phyloP scores from a whole-genome alignment of 2,113 vertebrate species.

The Sinocyclocheilus rhinocerous region DNA sequence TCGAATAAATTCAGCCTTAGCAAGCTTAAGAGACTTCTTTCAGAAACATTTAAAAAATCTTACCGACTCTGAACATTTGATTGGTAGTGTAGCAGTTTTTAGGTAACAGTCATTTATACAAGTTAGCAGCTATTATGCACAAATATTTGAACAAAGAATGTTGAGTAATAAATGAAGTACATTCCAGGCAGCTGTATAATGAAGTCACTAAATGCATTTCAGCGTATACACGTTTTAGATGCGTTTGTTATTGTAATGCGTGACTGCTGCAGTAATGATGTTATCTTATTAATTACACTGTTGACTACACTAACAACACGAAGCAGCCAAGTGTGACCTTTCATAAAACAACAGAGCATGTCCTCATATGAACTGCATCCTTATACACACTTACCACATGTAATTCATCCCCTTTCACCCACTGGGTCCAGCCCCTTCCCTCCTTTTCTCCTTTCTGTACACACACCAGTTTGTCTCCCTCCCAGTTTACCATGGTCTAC shows the following conservation, averaged over 20 bases:
- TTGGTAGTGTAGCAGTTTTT: neutral
- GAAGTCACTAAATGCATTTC: neutral
- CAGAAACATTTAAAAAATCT: neutral
- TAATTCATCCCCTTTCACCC: constrained; percentile 92
- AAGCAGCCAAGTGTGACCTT: constrained; percentile 17
- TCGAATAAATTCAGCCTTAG: neutral
- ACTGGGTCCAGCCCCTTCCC: constrained; percentile 95
- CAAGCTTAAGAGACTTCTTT: neutral
- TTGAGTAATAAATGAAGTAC: neutral
- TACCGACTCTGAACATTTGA: neutral
- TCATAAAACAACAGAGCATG: neutral
- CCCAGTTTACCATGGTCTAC: constrained; percentile 91
- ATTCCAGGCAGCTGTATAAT: neutral
- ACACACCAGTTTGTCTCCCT: constrained; percentile 89
- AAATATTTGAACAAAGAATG: neutral
- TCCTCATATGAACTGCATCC: neutral
- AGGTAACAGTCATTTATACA: neutral
- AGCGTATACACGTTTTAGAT: neutral
- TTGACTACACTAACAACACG: neutral
- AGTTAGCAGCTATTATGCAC: neutral
- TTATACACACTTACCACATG: constrained; percentile 82
- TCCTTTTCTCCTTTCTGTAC: constrained; percentile 95
- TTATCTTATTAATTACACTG: neutral
- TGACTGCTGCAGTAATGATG: neutral
- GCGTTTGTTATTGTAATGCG: neutral